Conservation (phyloP, 2,113 vertebrate species). For the Physeter macrocephalus region DNA sequence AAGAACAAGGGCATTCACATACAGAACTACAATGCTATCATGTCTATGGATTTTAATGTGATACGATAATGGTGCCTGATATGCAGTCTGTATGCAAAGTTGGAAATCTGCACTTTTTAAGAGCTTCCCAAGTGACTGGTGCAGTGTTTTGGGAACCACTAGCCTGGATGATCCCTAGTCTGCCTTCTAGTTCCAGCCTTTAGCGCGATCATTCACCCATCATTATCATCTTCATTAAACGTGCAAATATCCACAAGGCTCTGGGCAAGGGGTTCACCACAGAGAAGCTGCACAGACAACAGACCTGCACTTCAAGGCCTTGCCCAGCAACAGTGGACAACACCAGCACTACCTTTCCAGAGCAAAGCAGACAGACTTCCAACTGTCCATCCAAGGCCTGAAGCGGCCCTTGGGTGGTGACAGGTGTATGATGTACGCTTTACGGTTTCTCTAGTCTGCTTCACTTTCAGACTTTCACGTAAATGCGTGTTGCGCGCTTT, state of each 20-base stretch:
- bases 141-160: background rate
- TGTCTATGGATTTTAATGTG: background rate
- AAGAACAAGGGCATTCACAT: background rate
- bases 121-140: background rate
- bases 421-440: background rate
- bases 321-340: background rate
- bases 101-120: background rate
- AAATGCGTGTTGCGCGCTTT: background rate
- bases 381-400: background rate
- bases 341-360: background rate
- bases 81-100: background rate
- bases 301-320: background rate
- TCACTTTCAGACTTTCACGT: background rate
- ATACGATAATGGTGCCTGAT: background rate
- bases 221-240: background rate
- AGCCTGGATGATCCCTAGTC: background rate
- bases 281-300: background rate
- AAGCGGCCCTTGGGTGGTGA: background rate
- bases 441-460: background rate
- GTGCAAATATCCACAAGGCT: background rate
- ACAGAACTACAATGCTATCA: background rate
- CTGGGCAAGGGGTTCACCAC: background rate
- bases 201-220: background rate
- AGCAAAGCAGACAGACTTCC: too few relatives aligned
- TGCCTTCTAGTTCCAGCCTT: background rate